These are phyloP conservation scores for Anolis apletophallus DNA, from an alignment of 2,797 vertebrate species.

Conservation along the genomic window DNA sequence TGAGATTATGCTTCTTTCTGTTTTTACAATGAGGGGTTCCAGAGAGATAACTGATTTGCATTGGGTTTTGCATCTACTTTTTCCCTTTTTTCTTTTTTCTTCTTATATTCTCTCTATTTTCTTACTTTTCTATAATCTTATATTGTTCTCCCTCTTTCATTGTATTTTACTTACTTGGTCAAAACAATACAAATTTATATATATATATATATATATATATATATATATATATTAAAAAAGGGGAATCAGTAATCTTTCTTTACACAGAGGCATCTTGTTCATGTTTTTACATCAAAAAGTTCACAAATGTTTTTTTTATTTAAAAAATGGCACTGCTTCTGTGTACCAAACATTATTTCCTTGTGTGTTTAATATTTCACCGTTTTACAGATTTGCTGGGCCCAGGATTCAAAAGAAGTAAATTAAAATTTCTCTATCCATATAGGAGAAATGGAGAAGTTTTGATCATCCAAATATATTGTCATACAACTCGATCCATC, in stretches of 20 bases:
- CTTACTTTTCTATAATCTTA: too few species aligned
- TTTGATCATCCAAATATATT: too few species aligned
- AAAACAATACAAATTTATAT: too few species aligned
- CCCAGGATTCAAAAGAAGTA: too few species aligned
- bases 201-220: too few species aligned
- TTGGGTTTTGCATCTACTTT: background rate
- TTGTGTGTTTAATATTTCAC: background rate
- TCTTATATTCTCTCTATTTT: too few species aligned
- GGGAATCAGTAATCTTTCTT: background rate
- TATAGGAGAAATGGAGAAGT: too few species aligned
- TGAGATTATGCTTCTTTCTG: background rate
- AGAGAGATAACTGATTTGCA: constrained; percentile 5
- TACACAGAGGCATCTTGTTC: background rate
- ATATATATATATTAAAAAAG: too few species aligned
- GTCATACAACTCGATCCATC: too few species aligned
- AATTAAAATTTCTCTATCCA: background rate
- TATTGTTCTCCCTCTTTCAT: too few species aligned
- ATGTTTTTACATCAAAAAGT: background rate
- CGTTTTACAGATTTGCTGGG: background rate
- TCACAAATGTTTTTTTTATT: background rate
- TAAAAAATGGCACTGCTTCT: background rate
- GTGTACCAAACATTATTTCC: background rate
- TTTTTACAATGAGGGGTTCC: constrained; percentile 5
- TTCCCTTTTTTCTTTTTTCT: too few species aligned
- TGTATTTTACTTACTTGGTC: too few species aligned